Conservation (phyloP, 1,140 invertebrate species). For the Pseudomyrmex dendroicus region DNA sequence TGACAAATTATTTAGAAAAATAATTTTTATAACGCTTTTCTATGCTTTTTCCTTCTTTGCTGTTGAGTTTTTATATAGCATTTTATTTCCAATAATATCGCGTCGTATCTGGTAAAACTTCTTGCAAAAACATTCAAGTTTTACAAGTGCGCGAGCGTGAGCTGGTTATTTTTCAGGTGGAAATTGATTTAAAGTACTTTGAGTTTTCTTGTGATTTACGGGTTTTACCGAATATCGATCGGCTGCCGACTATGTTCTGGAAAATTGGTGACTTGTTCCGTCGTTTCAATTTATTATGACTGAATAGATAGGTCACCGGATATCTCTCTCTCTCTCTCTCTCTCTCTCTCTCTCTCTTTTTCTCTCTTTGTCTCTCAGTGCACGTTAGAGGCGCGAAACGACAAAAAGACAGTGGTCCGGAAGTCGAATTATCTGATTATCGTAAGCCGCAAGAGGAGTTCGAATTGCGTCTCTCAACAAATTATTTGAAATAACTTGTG, state of each 20-base stretch:
- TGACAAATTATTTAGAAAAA: constrained; percentile 1
- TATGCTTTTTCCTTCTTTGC: neutral
- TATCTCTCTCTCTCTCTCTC: neutral
- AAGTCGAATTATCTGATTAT: constrained; percentile 68
- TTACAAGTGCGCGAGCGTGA: constrained; percentile 1
- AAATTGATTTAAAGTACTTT: constrained; percentile 46
- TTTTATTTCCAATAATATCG: constrained; percentile 29
- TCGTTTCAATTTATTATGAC: constrained; percentile 64
- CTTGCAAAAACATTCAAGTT: constrained; percentile 34
- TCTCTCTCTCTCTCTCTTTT: too few relatives aligned
- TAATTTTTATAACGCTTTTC: constrained; percentile 18
- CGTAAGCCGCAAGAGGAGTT: neutral
- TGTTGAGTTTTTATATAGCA: neutral
- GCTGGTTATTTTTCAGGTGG: constrained; percentile 34
- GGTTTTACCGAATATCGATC: constrained; percentile 44
- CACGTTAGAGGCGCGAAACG: constrained; percentile 17
- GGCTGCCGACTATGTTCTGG: neutral
- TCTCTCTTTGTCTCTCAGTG: neutral
- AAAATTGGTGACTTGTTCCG: neutral
- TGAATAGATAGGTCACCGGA: constrained; percentile 63
- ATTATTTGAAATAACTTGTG: constrained; percentile 25
- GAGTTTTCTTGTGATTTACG: constrained; percentile 24
- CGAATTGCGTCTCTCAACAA: neutral
- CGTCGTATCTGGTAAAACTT: constrained; percentile 26
- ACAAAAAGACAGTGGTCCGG: constrained; percentile 60